Percentiles rank a stretch among this genome's conserved stretches.
Evolutionary conservation across 2,888 invertebrate species (phyloP).

Genomic region (Hylaea fasciaria): DNA sequence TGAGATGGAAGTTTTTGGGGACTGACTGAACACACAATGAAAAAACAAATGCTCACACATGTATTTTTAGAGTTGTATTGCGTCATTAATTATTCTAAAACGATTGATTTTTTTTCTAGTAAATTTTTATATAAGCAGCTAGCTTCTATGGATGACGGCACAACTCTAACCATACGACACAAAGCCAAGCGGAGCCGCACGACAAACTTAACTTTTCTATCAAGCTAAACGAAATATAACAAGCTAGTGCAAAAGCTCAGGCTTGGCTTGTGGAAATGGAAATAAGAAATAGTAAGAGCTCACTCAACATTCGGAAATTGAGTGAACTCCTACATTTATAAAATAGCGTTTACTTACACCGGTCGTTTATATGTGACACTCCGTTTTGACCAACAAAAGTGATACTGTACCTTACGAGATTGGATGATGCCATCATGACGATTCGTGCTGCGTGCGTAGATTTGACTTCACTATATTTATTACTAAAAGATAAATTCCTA

Average conservation of each 20-base stretch:
- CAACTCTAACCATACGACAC: constrained; percentile 46
- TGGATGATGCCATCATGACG: too few relatives aligned
- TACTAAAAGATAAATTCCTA: too few relatives aligned
- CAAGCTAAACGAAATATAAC: constrained; percentile 31
- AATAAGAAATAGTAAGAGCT: constrained; percentile 5
- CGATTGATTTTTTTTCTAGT: not conserved
- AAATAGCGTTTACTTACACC: constrained; percentile 9
- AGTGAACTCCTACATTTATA: constrained; percentile 27
- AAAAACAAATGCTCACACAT: not conserved
- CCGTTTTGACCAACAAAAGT: not conserved
- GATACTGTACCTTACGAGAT: not conserved
- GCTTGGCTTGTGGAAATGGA: constrained; percentile 51
- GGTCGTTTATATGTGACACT: not conserved
- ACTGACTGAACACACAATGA: not conserved
- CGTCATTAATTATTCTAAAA: constrained; percentile 23
- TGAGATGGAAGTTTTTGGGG: constrained; percentile 16
- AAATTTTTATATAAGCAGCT: not conserved
- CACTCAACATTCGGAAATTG: constrained; percentile 24
- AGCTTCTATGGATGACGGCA: constrained; percentile 37
- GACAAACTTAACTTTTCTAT: constrained; percentile 17
- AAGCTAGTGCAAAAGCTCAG: constrained; percentile 53
- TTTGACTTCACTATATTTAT: too few relatives aligned
- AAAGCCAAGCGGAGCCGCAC: constrained; percentile 60
- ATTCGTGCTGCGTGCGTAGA: too few relatives aligned
- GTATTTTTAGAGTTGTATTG: constrained; percentile 30